Conservation (phyloP, 2,888 invertebrate genomes). For the Xanthia togata region DNA sequence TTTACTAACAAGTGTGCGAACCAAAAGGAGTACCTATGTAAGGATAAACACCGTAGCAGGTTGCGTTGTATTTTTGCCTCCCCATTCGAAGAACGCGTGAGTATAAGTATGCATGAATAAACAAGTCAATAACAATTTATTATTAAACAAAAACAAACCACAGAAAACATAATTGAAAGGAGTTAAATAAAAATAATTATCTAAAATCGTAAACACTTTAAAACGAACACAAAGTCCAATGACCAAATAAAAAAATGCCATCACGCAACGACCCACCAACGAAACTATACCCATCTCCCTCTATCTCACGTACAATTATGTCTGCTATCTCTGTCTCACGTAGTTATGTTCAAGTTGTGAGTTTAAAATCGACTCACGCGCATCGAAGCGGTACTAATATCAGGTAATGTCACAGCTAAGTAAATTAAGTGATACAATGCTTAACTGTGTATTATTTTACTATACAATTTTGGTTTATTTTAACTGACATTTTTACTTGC, state of each 20-base stretch:
- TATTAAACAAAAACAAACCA: not conserved
- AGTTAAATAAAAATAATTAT: not conserved
- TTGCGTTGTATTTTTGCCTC: no score
- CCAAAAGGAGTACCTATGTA: no score
- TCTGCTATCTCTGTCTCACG: conserved; percentile 21
- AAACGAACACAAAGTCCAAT: conserved; percentile 9
- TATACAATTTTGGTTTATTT: not conserved
- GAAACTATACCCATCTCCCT: conserved; percentile 23
- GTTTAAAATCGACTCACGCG: conserved; percentile 54
- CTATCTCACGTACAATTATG: not conserved
- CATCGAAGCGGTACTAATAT: conserved; percentile 47
- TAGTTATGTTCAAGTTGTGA: not conserved
- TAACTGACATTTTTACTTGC: not conserved
- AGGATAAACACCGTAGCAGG: no score
- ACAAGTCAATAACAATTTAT: not conserved
- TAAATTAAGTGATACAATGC: conserved; percentile 19
- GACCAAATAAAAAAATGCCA: conserved; percentile 28
- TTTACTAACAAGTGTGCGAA: not conserved
- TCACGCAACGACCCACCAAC: conserved; percentile 5
- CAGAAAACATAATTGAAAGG: not conserved
- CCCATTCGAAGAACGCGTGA: no score
- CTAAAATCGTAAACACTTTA: not conserved
- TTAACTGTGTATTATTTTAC: not conserved
- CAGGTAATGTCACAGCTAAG: conserved; percentile 40
- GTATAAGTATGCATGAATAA: no score